Evolutionary conservation across 2,888 invertebrate genomes (phyloP).

Genomic region (Tachina fera): DNA sequence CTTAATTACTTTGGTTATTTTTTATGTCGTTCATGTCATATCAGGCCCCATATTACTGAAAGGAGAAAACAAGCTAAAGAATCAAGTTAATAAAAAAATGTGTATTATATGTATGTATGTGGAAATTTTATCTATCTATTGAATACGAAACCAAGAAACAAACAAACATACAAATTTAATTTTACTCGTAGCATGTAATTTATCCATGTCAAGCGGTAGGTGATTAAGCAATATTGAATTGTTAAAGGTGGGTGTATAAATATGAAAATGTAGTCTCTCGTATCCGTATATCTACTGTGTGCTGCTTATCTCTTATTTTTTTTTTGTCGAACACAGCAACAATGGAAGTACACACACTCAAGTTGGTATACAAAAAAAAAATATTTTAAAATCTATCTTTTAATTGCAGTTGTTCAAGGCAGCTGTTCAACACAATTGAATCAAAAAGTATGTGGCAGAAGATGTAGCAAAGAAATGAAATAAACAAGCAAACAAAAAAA

Average conservation of each 20-base stretch:
- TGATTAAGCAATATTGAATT: constrained; percentile 70
- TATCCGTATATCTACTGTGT: constrained; percentile 29
- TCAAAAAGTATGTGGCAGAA: constrained; percentile 21
- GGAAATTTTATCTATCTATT: constrained; percentile 59
- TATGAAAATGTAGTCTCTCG: constrained; percentile 31
- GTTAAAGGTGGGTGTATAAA: constrained; percentile 66
- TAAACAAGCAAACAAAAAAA: background rate
- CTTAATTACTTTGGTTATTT: constrained; percentile 61
- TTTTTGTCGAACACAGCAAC: constrained; percentile 5
- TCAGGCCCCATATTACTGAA: constrained; percentile 38
- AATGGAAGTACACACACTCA: constrained; percentile 28
- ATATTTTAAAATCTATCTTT: constrained; percentile 57
- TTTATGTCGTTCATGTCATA: constrained; percentile 48
- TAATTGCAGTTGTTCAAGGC: constrained; percentile 68
- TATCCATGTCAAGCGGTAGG: constrained; percentile 70
- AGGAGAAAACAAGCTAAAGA: constrained; percentile 25
- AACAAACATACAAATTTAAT: constrained; percentile 11
- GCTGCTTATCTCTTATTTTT: constrained; percentile 59
- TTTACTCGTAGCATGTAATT: constrained; percentile 61
- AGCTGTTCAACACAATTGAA: constrained; percentile 56
- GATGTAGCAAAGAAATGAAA: constrained; percentile 33
- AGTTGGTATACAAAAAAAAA: constrained; percentile 13
- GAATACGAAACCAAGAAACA: constrained; percentile 37
- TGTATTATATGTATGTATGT: background rate
- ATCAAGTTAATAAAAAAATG: constrained; percentile 23